Conservation (phyloP, 2,888 invertebrate genomes). For the Metalampra italica region DNA sequence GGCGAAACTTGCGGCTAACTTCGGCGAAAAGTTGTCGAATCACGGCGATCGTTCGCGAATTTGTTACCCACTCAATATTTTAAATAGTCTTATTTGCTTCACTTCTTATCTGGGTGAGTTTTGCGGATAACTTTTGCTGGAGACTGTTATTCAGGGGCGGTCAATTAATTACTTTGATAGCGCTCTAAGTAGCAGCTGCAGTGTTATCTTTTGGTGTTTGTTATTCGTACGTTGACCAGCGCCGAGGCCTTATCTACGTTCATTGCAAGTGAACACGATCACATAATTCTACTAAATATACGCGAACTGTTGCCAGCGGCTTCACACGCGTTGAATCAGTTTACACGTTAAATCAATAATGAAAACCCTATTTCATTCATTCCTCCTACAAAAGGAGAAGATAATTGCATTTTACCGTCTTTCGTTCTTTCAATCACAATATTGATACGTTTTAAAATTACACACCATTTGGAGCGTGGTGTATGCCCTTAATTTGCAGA, state of each 20-base stretch:
- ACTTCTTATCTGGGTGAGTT: conserved; percentile 56
- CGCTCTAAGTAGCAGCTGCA: neutral
- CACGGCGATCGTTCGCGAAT: conserved; percentile 71
- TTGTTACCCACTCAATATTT: conserved; percentile 70
- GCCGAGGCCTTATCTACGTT: neutral
- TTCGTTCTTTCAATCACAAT: neutral
- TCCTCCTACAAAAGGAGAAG: neutral
- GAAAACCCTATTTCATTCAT: neutral
- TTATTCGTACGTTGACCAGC: neutral
- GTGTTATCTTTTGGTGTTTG: conserved; percentile 3
- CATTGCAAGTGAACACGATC: neutral
- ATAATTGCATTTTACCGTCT: neutral
- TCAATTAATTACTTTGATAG: conserved; percentile 6
- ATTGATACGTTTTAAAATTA: conserved; percentile 5
- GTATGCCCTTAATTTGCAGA: conserved; percentile 38
- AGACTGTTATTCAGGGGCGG: conserved; percentile 1
- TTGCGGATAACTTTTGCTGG: conserved; percentile 11
- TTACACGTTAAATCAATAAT: neutral
- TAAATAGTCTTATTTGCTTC: conserved; percentile 58
- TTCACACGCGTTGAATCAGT: too few species aligned
- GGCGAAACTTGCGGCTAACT: conserved; percentile 55
- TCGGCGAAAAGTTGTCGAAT: conserved; percentile 65
- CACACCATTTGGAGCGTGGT: conserved; percentile 13
- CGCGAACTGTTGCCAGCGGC: too few species aligned
- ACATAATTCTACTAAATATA: too few species aligned